A percentile compares a stretch with the other conserved stretches of the same genome.
Evolutionary conservation across 2,888 invertebrate genomes (phyloP).

Genomic region (Clivina fossor): DNA sequence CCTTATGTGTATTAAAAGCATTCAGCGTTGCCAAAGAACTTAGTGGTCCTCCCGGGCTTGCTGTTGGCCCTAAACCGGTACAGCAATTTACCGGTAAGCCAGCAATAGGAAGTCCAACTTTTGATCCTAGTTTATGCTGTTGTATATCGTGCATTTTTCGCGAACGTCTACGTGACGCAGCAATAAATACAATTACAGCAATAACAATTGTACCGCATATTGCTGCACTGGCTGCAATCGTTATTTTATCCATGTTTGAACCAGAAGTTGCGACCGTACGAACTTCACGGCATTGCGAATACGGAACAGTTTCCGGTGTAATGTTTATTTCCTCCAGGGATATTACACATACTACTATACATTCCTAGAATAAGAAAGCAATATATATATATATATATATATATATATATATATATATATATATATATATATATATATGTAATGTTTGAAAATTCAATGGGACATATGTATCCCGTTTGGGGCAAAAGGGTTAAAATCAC

Average conservation of each 20-base stretch:
- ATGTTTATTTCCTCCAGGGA: slow-evolving; percentile 85
- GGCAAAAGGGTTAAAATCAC: no score
- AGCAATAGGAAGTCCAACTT: slow-evolving; percentile 67
- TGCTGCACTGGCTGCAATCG: slow-evolving; percentile 89
- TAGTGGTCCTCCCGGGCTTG: slow-evolving; percentile 77
- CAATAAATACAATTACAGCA: slow-evolving; percentile 86
- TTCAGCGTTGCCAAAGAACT: slow-evolving; percentile 81
- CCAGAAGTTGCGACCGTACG: slow-evolving; percentile 80
- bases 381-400: not conserved
- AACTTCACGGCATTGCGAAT: slow-evolving; percentile 85
- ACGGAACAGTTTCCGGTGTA: slow-evolving; percentile 84
- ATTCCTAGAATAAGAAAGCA: slow-evolving; percentile 65
- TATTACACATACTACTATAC: slow-evolving; percentile 90
- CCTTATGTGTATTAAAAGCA: slow-evolving; percentile 82
- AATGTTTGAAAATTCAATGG: no score
- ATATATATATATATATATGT: no score
- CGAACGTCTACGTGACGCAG: slow-evolving; percentile 78
- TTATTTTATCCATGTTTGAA: slow-evolving; percentile 92
- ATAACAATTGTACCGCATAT: slow-evolving; percentile 91
- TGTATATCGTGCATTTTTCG: slow-evolving; percentile 73
- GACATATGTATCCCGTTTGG: no score
- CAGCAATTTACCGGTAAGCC: slow-evolving; percentile 81
- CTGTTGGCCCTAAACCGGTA: slow-evolving; percentile 68
- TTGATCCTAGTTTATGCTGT: slow-evolving; percentile 62
- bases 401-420: no score